Base-by-base conservation (phyloP, 2,888 invertebrate species). In the Pollenia labialis region DNA sequence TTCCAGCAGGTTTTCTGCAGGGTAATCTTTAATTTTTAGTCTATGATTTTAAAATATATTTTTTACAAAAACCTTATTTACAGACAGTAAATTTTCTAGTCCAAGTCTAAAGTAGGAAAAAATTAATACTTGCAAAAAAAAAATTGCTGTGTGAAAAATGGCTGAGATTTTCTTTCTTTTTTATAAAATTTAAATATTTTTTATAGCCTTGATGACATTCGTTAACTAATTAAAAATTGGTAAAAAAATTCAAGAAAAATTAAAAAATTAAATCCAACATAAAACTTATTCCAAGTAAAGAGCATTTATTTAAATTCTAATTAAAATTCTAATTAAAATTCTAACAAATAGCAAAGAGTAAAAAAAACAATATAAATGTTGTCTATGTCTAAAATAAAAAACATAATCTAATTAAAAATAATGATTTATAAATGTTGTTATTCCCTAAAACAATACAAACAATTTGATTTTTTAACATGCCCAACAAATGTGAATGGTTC, bases 231-330 rank as follows among this genome's bases (percentile, higher is more conserved):
- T 64, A n/a, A 2, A 69, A 40, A 54, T 12, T 18, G 4, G 6
- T 4, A 0, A 32, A 7, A 69, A 69, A 48, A 18, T 44, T 72
- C 16, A 80, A 69, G 62, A 1, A 23, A 71, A 75, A 58, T 58
- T 11, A 48, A 58, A 66, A 60, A 71, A 66, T 76, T 74, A 72
- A 50, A 79, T 46, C 16, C 44, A 52, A 62, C 4, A 62, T 54
- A 46, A 62, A 80, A 71, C 40, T 72, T 42, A 84, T 84, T 87
- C 80, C 83, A 87, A 81, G 64, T 64, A 42, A 81, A 58, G 68
- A 72, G 84, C 87, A 84, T 87, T 83, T 84, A 84, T 87, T 84
- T n/a, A 75, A 56, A 62, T 50, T 52, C 32, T 16, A 32, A 66
- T 54, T 18, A 48, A 16, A 52, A 50, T 4, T 18, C 58, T 14